These are phyloP conservation scores for Conistra vaccinii DNA, from an alignment of 2,888 invertebrate species.

Conservation along the genomic window DNA sequence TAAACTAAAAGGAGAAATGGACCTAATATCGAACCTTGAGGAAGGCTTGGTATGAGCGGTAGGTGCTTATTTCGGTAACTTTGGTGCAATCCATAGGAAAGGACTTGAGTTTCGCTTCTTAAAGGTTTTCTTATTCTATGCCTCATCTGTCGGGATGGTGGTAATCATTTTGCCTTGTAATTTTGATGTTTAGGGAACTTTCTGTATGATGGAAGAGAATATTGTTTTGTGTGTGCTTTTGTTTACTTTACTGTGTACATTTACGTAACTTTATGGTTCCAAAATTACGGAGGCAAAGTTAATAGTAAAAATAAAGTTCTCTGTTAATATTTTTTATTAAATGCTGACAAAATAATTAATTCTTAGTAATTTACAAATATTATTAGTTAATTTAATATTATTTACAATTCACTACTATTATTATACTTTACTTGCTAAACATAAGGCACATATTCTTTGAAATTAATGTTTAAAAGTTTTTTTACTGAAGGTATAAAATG, in stretches of 20 bases:
- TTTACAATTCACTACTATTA: constrained; percentile 7
- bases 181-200: constrained; percentile 35
- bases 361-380: not conserved
- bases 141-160: constrained; percentile 3
- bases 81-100: not conserved
- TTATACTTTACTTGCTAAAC: not conserved
- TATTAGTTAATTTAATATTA: too few relatives aligned
- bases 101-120: not conserved
- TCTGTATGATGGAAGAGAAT: constrained; percentile 14
- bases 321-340: not conserved
- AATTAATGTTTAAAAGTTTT: not conserved
- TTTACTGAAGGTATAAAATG: not conserved
- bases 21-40: not conserved
- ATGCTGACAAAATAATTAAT: not conserved
- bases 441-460: not conserved
- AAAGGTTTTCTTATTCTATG: not conserved
- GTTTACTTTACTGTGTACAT: not conserved
- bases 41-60: not conserved
- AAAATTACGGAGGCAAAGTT: too few relatives aligned
- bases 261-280: not conserved
- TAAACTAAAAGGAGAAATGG: not conserved
- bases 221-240: constrained; percentile 35
- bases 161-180: constrained; percentile 46
- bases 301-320: not conserved
- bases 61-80: not conserved